Evolutionary conservation across 2,113 vertebrate genomes (phyloP).

Genomic region (Irena cyanogastra): DNA sequence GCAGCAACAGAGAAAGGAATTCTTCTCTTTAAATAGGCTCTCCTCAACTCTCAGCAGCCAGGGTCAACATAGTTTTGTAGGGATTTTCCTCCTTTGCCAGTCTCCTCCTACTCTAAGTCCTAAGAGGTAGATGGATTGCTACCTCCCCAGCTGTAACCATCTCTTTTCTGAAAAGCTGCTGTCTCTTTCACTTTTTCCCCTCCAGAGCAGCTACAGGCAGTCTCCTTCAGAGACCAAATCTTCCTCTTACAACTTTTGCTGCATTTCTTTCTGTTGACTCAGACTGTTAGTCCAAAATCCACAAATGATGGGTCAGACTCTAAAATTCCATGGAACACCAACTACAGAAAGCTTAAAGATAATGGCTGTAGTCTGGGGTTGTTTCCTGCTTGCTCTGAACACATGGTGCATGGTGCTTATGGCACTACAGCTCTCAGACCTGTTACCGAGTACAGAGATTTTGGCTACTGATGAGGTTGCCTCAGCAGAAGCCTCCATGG

Average conservation of each 20-base stretch:
- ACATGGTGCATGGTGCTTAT: fast-evolving
- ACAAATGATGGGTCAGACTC: not conserved
- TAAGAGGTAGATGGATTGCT: not conserved
- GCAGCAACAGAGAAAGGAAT: not conserved
- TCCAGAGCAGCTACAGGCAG: not conserved
- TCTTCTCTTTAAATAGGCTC: not conserved
- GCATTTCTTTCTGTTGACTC: not conserved
- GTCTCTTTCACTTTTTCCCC: not conserved
- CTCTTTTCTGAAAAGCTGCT: not conserved
- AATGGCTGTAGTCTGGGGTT: not conserved
- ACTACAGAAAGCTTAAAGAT: not conserved
- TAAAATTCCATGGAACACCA: not conserved
- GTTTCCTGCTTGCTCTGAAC: not conserved
- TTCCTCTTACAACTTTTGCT: not conserved
- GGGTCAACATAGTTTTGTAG: not conserved
- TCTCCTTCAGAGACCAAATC: not conserved
- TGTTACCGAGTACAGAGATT: not conserved
- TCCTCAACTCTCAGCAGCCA: not conserved
- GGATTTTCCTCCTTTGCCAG: not conserved
- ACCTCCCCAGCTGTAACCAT: not conserved
- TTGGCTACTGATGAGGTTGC: not conserved
- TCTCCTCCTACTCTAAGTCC: not conserved
- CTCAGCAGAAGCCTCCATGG: not conserved
- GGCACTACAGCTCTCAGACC: not conserved
- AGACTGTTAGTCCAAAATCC: not conserved